Evolutionary conservation across 2,113 vertebrate species (phyloP), one percentile per base, ranked within the genome.

Genomic region (Clupea harengus): DNA sequence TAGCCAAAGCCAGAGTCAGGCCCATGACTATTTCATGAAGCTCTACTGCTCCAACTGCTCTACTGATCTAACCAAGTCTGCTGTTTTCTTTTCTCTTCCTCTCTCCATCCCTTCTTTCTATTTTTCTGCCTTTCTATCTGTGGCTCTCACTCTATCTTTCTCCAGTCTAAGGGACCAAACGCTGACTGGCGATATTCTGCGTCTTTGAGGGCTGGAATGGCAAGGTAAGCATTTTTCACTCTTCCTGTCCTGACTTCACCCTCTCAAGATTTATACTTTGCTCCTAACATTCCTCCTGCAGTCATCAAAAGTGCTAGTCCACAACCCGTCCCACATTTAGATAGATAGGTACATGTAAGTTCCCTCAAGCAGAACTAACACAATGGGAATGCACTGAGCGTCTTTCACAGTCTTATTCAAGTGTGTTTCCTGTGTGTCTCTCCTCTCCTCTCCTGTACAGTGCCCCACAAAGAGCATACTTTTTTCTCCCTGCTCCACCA

Each of bases 141-240:
- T 72, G n/a, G 78, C 44, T 82, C 82, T 75, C 52, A 87, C 80
- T 85, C 91, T 92, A 85, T 89, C 86, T 72, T 86, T 92, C 89
- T 45, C 89, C 94, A 99, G 98, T 97, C 98, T 52, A 97, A 98
- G 92, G 97, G 97, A 84, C 97, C 97, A 83, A 97, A 99, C 92
- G 97, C 98, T 95, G 98, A 99, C 93, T 99, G 98, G 98, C 96
- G 98, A 92, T 99, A 99, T 93, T 99, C 98, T 91, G 98, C 98
- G 11, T 99, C 98, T 89, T 95, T 99, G 91, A 97, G 97, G 94
- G 96, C 97, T 89, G 98, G 97, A 94, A 94, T 99, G 95, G 98
- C 99, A 94, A 97, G 98, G 98, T 99, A 97, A 47, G 97, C 92
- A 91, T 93, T 94, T 91, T 72, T 32, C 7, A 32, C 3, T 25